Evolutionary conservation across 2,888 invertebrate species (phyloP), one percentile per base, ranked within the genome.

Genomic region (Carcina quercana): DNA sequence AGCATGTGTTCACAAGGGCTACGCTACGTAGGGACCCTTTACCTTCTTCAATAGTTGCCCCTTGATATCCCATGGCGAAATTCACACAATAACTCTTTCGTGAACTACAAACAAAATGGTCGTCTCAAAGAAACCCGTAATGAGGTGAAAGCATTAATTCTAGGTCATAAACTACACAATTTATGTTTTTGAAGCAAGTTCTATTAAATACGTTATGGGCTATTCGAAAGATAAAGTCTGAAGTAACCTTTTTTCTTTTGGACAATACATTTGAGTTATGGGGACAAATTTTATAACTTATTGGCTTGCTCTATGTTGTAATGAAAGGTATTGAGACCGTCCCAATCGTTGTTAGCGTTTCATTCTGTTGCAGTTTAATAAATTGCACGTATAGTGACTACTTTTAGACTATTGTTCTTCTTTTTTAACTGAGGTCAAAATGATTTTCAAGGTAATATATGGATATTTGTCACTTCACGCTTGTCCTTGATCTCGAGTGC

Each of bases 131-230:
- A 82, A 83, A 68, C 63, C 70, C 48, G 72, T 83, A 83, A 83
- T 83, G 83, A 83, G 74, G 59, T 57, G 53, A 53, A 53, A 60
- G 61, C 66, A 74, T 82, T 79, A 78, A 76, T 78, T 80, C 79
- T 78, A 78, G 75, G 58, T 64, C 74, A 80, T 83, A 83, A 83
- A 83, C 56, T 80, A 59, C 52, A 50, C 57, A 72, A 76, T 82
- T 82, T 83, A 83, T 74, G 62, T 37, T 35, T 5, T n/a, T 24
- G 12, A 24, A 69, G 62, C 71, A 67, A 62, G 80, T 72, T 65
- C 75, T 72, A 78, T 79, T 70, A 79, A 79, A 79, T 78, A 65
- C 56, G 80, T 73, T 72, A 76, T 59, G 79, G 76, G 75, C 60
- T 60, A 62, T 70, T 66, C 59, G 52, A 50, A 61, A 59, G 56